Conservation (phyloP, 2,888 invertebrate species). For the Acrocera orbiculus region DNA sequence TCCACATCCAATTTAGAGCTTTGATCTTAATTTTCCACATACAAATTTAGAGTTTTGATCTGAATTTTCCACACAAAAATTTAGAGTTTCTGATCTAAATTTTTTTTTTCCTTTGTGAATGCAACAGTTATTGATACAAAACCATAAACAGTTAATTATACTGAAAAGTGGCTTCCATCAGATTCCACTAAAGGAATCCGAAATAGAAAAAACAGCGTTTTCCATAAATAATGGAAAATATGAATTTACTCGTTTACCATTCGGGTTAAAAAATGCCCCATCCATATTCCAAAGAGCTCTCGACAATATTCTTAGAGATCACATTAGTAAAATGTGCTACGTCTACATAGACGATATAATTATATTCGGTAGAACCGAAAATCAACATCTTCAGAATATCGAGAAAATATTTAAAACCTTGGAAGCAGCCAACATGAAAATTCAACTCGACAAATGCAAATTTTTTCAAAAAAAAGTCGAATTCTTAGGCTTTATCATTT, state of each 20-base stretch:
- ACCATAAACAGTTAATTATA: no score
- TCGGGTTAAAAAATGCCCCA: slow-evolving; percentile 2
- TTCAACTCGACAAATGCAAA: slow-evolving; percentile 16
- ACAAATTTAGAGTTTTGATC: no score
- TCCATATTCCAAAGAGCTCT: slow-evolving; percentile 2
- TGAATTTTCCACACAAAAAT: no score
- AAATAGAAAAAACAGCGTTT: slow-evolving; percentile 2
- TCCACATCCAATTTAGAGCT: no score
- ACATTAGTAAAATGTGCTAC: slow-evolving; percentile 6
- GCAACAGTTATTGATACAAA: no score
- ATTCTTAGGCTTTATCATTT: slow-evolving; percentile 19
- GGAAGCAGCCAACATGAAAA: slow-evolving; percentile 7
- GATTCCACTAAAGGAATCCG: slow-evolving; percentile 2
- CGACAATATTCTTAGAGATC: slow-evolving; percentile 2
- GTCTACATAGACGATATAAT: slow-evolving; percentile 9
- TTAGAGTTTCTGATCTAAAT: no score
- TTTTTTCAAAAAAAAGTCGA: slow-evolving; percentile 17
- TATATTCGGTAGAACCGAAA: slow-evolving; percentile 6
- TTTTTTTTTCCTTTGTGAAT: no score
- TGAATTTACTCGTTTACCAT: slow-evolving; percentile 1
- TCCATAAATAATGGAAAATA: slow-evolving; percentile 3
- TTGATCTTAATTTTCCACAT: no score
- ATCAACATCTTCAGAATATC: slow-evolving; percentile 6
- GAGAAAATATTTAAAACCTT: slow-evolving; percentile 4
- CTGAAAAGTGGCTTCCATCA: slow-evolving; percentile 3